A percentile compares a stretch with the other conserved stretches of the same genome.
phyloP scores from a whole-genome alignment of 2,888 invertebrate species.

The Dynastes tityus region DNA sequence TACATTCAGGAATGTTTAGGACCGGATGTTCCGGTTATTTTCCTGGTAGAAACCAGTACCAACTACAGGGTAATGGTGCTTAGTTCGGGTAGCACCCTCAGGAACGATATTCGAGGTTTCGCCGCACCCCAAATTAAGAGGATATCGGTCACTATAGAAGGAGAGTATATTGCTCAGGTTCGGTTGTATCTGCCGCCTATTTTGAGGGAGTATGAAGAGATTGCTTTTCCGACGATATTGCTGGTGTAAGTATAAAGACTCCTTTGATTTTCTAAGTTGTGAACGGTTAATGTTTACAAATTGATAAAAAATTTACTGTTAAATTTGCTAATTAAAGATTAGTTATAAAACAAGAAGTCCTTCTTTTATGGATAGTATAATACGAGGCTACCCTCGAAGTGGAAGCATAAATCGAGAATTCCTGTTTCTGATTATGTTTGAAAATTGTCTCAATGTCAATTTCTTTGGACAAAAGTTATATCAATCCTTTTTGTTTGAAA shows the following conservation, averaged over 20 bases:
- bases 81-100: constrained; percentile 79
- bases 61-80: constrained; percentile 77
- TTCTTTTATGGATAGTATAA: too few species aligned
- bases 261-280: too few species aligned
- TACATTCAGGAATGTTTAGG: constrained; percentile 87
- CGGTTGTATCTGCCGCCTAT: constrained; percentile 87
- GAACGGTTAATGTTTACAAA: too few species aligned
- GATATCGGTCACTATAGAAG: constrained; percentile 76
- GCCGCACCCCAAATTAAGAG: constrained; percentile 85
- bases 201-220: constrained; percentile 86
- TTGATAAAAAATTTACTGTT: too few species aligned
- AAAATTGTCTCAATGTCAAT: too few species aligned
- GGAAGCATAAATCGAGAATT: too few species aligned
- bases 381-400: too few species aligned
- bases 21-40: constrained; percentile 80
- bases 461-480: too few species aligned
- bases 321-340: too few species aligned
- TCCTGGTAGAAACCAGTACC: constrained; percentile 76
- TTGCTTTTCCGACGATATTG: constrained; percentile 85
- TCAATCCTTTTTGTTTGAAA: neutral
- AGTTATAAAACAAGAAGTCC: too few species aligned
- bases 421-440: too few species aligned
- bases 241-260: constrained; percentile 80
- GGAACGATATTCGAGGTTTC: constrained; percentile 77
- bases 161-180: constrained; percentile 81